Evolutionary conservation across 2,888 invertebrate species (phyloP), one percentile per base, ranked within the genome.

Genomic region (Therioaphis trifolii): DNA sequence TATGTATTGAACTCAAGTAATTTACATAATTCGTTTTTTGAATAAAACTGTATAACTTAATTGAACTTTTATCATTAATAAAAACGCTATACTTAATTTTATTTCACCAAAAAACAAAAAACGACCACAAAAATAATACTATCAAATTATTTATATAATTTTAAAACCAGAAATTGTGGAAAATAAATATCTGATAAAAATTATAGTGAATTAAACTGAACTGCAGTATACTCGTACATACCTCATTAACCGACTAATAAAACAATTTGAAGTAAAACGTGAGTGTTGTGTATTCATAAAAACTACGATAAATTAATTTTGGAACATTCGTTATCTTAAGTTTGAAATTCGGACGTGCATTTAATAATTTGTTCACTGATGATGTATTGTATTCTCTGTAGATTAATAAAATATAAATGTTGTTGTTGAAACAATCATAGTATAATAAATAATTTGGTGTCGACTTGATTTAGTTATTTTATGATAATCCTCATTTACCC

Each of bases 401-500:
- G 12, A 21, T 4, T 40, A 58, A 55, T 76, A 43, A 61, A 78
- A n/a, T 69, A 49, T 29, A 27, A 75, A 43, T 11, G n/a, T 21
- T 9, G 24, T 68, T 35, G 52, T 52, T 18, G 35, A 77, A 68
- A 69, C 55, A 68, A 69, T 69, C 52, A 27, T 21, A 12, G 18
- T 40, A 40, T 43, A 69, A 69, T 58, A 69, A 40, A 43, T 55
- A 40, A n/a, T 55, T 55, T 49, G 24, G 9, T 35, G 24, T 24
- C 9, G 1, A 69, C 55, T 55, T 52, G n/a, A 79, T 79, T 79
- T 69, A 69, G 55, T 55, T 27, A 43, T 55, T 69, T 69, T 55
- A 43, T 43, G 52, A 55, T 79, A 79, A 78, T 78, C 27, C 55
- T 55, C 68, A 55, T 78, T 78, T 55, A 68, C 55, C 12, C n/a